phyloP scores from a whole-genome alignment of 2,888 invertebrate genomes.

The Limenitis camilla region DNA sequence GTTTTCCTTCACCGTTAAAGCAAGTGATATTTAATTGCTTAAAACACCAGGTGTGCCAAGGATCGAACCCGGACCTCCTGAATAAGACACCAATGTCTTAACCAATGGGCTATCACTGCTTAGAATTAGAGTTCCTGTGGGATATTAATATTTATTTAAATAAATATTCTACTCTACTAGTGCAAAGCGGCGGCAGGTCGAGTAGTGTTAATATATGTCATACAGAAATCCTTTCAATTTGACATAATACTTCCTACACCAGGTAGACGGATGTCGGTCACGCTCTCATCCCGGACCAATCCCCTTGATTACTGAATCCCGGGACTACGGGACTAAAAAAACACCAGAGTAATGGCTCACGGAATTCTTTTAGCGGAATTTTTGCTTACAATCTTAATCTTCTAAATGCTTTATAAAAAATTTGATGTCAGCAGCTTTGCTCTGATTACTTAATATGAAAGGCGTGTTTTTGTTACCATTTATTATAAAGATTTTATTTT shows the following conservation, averaged over 20 bases:
- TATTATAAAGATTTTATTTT: not conserved
- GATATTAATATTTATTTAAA: no score
- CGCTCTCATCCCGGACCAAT: conserved; percentile 17
- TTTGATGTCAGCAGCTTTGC: conserved; percentile 13
- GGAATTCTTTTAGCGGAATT: conserved; percentile 19
- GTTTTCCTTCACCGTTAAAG: no score
- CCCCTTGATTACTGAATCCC: conserved; percentile 27
- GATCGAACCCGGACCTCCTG: no score
- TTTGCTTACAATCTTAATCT: conserved; percentile 23
- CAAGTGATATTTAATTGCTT: no score
- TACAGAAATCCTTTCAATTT: not conserved
- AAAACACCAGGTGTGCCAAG: no score
- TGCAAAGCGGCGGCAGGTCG: no score
- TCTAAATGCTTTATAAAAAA: conserved; percentile 20
- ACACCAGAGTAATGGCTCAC: conserved; percentile 23
- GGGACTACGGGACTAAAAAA: conserved; percentile 22
- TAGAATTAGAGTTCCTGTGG: no score
- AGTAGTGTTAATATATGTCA: not conserved
- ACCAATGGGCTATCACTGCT: no score
- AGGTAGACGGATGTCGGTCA: conserved; percentile 10
- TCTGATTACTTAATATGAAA: conserved; percentile 5
- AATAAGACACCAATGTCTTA: no score
- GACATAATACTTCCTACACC: conserved; percentile 9
- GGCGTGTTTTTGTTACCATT: not conserved
- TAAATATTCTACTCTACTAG: no score